Conservation (phyloP, 2,113 vertebrate species). For the Lophura nycthemera region DNA sequence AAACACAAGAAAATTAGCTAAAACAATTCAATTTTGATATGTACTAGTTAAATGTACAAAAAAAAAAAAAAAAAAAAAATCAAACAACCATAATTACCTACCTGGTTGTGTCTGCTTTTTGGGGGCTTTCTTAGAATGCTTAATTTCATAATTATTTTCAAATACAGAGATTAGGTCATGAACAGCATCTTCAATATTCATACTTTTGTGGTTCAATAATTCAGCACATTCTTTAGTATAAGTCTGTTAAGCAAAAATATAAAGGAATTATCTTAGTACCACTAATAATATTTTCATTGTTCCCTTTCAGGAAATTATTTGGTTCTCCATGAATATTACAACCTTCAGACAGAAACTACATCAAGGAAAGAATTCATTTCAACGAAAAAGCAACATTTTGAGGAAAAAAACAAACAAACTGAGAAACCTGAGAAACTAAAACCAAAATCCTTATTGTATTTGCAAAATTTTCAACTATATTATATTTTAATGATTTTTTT, state of each 20-base stretch:
- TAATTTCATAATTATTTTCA: constrained; percentile 75
- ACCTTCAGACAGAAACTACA: not conserved
- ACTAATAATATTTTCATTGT: not conserved
- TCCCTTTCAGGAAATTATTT: not conserved
- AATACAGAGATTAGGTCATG: constrained; percentile 79
- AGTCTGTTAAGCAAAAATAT: constrained; percentile 71
- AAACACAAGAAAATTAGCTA: not conserved
- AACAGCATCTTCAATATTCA: constrained; percentile 79
- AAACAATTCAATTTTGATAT: not conserved
- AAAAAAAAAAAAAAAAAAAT: not conserved
- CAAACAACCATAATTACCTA: constrained; percentile 21
- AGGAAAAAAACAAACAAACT: not conserved
- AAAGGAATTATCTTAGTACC: not conserved
- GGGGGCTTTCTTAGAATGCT: constrained; percentile 18
- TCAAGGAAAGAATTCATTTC: not conserved
- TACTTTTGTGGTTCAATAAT: constrained; percentile 78
- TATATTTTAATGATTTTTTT: not conserved
- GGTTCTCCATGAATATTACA: not conserved
- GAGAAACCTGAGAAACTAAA: not conserved
- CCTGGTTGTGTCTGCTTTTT: constrained; percentile 43
- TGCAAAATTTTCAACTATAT: not conserved
- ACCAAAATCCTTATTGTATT: not conserved
- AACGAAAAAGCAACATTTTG: not conserved
- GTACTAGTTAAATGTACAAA: not conserved
- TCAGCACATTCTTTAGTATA: constrained; percentile 77